Evolutionary conservation across 2,888 invertebrate species (phyloP).

Genomic region (Amiota communis): DNA sequence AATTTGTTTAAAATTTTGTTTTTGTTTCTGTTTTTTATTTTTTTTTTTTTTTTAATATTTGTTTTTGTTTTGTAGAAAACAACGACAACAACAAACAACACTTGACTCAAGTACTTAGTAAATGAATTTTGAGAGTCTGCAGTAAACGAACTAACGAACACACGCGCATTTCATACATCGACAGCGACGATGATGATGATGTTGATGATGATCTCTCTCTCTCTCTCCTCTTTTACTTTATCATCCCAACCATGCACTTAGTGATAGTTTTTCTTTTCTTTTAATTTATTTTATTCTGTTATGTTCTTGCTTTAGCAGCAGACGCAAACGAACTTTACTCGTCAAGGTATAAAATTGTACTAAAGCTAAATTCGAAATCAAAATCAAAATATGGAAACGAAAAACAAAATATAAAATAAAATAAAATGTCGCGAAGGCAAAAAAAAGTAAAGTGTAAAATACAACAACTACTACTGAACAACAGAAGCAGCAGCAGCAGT

Average conservation of each 20-base stretch:
- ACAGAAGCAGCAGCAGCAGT: neutral
- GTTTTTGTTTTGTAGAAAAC: no score
- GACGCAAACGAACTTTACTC: constrained; percentile 53
- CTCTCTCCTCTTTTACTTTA: neutral
- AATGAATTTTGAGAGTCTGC: neutral
- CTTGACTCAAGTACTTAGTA: neutral
- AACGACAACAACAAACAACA: neutral
- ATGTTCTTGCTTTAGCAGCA: constrained; percentile 15
- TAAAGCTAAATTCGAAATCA: constrained; percentile 65
- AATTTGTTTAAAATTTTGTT: no score
- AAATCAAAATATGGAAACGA: constrained; percentile 60
- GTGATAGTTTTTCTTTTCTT: no score
- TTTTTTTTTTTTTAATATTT: neutral
- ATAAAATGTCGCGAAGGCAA: constrained; percentile 44
- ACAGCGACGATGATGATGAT: neutral
- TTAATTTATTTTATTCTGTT: neutral
- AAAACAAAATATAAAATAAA: constrained; percentile 35
- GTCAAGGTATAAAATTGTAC: constrained; percentile 64
- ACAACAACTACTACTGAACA: constrained; percentile 1
- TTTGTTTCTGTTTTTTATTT: neutral
- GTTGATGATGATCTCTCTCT: constrained; percentile 12
- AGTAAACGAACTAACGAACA: neutral
- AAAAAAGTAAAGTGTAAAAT: neutral
- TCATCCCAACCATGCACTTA: neutral
- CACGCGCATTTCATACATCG: constrained; percentile 6